Percentiles rank a stretch among this genome's conserved stretches.
Conservation (phyloP, 2,888 invertebrate genomes). For the Ophonus ardosiacus region DNA sequence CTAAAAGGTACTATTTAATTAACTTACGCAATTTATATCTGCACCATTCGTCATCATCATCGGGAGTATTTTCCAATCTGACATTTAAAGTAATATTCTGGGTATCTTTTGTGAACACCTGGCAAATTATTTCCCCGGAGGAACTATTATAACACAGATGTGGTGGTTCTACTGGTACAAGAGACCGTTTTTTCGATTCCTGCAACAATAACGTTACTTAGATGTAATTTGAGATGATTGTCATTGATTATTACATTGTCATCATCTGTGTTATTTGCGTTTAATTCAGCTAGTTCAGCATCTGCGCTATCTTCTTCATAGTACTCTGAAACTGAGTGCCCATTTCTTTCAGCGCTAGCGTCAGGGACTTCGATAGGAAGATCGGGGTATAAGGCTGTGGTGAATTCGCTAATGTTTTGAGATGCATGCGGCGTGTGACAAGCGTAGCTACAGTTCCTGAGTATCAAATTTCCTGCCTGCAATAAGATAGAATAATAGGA, state of each 20-base stretch:
- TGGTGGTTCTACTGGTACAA: slow-evolving; percentile 71
- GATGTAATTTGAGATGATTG: background rate
- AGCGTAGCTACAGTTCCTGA: slow-evolving; percentile 85
- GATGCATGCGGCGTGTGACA: slow-evolving; percentile 77
- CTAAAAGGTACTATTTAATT: too few species aligned
- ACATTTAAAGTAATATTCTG: slow-evolving; percentile 77
- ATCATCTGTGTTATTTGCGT: slow-evolving; percentile 8
- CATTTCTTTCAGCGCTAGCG: slow-evolving; percentile 67
- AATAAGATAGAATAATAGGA: slow-evolving; percentile 65
- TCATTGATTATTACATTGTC: slow-evolving; percentile 52
- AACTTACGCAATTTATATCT: slow-evolving; percentile 80
- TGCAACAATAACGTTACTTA: slow-evolving; percentile 10
- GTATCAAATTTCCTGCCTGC: slow-evolving; percentile 81
- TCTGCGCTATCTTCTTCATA: slow-evolving; percentile 66
- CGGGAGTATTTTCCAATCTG: slow-evolving; percentile 76
- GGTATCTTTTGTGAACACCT: slow-evolving; percentile 80
- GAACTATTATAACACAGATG: slow-evolving; percentile 79
- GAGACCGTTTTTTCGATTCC: slow-evolving; percentile 29
- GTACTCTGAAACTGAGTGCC: slow-evolving; percentile 70
- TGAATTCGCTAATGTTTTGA: slow-evolving; percentile 67
- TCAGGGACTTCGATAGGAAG: slow-evolving; percentile 57
- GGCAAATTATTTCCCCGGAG: slow-evolving; percentile 75
- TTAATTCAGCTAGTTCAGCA: slow-evolving; percentile 29
- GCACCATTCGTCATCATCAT: slow-evolving; percentile 80
- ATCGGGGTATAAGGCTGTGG: slow-evolving; percentile 64